Evolutionary conservation across 2,888 invertebrate genomes (phyloP), one percentile per base, ranked within the genome.

Genomic region (Taphrorychus bicolor): DNA sequence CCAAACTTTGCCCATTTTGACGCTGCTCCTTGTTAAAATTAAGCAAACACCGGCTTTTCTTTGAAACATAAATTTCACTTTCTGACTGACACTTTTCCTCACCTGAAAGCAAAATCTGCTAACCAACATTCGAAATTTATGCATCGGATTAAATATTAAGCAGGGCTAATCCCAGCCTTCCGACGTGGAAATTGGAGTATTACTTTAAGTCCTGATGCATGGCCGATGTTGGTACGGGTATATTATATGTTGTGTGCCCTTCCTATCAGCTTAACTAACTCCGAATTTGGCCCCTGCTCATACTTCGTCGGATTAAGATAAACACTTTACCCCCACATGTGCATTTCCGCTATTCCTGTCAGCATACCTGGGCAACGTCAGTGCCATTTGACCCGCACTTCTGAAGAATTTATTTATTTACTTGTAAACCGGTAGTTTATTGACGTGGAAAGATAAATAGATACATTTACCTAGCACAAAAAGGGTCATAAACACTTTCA

Each of bases 291-390:
- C 16, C 48, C 48, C 11, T 48, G 48, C 48, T 48, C 32, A 32
- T 48, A 17, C 48, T 48, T 48, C 16, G 14, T 16, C 48, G 48
- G 48, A 48, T 48, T 48, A 48, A 48, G 48, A 17, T 48, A 48
- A 48, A 48, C 48, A 48, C 48, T 48, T 18, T 48, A 48, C 48
- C 18, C 5, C 7, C 40, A 40, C 40, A 40, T 14, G 32, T 32
- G 32, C 32, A 32, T 32, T 32, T 32, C 32, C 32, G 11, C 11
- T 32, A 32, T 32, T 32, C 32, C 32, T 32, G 32, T n/a, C n/a
- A 11, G 32, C 32, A 32, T 32, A 32, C n/a, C n/a, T n/a, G n/a
- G n/a, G n/a, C n/a, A n/a, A n/a, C n/a, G n/a, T n/a, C n/a, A n/a
- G n/a, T n/a, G n/a, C n/a, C n/a, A n/a, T n/a, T n/a, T n/a, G n/a